Evolutionary conservation across 1,140 invertebrate genomes (phyloP).

Genomic region (Halictus rubicundus): DNA sequence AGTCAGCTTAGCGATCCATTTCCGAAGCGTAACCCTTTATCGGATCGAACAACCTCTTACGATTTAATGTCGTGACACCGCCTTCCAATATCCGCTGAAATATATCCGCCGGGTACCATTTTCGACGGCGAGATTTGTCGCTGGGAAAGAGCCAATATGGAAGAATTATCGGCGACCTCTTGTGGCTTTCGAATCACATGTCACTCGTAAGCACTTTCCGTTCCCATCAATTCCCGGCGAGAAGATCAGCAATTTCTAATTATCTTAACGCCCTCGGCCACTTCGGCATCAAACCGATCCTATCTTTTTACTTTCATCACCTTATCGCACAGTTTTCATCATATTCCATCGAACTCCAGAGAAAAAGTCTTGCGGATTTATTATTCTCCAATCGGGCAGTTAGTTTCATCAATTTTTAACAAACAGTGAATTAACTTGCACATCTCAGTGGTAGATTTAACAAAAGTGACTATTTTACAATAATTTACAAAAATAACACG

Average conservation of each 20-base stretch:
- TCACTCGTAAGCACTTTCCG: neutral
- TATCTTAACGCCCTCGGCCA: neutral
- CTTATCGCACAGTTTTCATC: too few species aligned
- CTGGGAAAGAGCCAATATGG: constrained; percentile 17
- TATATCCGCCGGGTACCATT: constrained; percentile 27
- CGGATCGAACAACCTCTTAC: constrained; percentile 6
- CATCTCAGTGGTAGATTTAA: too few species aligned
- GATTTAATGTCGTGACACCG: constrained; percentile 28
- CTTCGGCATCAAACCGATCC: neutral
- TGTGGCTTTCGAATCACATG: neutral
- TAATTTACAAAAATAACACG: too few species aligned
- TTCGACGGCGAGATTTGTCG: constrained; percentile 22
- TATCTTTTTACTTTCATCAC: too few species aligned
- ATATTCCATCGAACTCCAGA: too few species aligned
- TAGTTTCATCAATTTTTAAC: too few species aligned
- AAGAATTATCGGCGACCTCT: constrained; percentile 22
- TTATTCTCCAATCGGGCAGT: too few species aligned
- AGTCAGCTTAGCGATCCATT: too few species aligned
- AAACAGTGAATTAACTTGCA: too few species aligned
- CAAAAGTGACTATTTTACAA: too few species aligned
- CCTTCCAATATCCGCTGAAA: constrained; percentile 26
- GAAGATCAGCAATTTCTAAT: neutral
- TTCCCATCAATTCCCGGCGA: neutral
- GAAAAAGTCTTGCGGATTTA: too few species aligned
- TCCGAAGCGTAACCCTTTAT: neutral